A percentile compares a stretch with the other conserved stretches of the same genome.
Evolutionary conservation across 2,888 invertebrate genomes (phyloP).

Genomic region (Drosophila subsilvestris): DNA sequence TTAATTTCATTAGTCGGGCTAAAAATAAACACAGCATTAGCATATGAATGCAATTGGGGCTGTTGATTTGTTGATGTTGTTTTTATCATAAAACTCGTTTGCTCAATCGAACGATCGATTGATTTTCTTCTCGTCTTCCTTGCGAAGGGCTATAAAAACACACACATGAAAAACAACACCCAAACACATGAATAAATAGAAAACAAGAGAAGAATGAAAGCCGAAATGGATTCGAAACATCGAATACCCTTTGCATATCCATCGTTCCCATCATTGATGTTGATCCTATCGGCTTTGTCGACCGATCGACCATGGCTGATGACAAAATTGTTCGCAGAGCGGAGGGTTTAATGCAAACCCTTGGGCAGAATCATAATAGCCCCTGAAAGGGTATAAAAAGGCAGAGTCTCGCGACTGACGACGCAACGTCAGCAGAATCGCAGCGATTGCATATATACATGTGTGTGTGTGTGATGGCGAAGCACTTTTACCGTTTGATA

Average conservation of each 20-base stretch:
- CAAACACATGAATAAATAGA: background rate
- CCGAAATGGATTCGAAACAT: background rate
- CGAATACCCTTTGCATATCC: background rate
- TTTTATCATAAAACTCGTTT: conserved; percentile 52
- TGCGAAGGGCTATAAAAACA: conserved; percentile 7
- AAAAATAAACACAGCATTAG: conserved; percentile 51
- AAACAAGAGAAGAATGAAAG: background rate
- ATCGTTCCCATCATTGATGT: no score
- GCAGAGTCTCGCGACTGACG: conserved; percentile 15
- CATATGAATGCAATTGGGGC: conserved; percentile 51
- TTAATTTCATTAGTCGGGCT: conserved; percentile 29
- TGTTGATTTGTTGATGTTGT: conserved; percentile 7
- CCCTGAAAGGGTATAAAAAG: background rate
- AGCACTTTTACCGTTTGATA: conserved; percentile 71
- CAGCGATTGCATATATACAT: conserved; percentile 10
- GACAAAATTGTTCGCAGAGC: no score
- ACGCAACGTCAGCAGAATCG: conserved; percentile 12
- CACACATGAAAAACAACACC: conserved; percentile 21
- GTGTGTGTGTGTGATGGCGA: conserved; percentile 31
- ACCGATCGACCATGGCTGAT: no score
- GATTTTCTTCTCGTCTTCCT: conserved; percentile 14
- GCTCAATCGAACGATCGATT: conserved; percentile 24
- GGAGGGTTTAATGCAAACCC: background rate
- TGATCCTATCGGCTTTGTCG: no score
- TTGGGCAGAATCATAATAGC: background rate